Base-by-base conservation (phyloP, 2,797 vertebrate species). In the Sciurus vulgaris region DNA sequence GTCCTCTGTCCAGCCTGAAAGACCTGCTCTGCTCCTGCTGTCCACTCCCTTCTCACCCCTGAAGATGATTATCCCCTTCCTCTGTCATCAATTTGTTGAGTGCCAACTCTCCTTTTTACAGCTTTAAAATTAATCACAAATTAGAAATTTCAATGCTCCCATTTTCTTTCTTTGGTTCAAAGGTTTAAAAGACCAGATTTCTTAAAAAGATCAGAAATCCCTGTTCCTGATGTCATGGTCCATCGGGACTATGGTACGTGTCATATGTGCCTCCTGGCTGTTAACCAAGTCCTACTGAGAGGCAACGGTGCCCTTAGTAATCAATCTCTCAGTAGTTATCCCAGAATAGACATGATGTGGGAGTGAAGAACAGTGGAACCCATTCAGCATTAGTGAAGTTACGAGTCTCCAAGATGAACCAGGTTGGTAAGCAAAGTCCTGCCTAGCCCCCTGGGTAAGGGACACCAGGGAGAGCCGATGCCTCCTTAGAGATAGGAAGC, bases 1-100 rank as follows among this genome's bases (percentile, higher is more conserved):
- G 38, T 18, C 47, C 3, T 44, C 4, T 67, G n/a, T 73, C 41
- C 4, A 15, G 24, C 35, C n/a, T 7, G 14, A 78, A 49, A 83
- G 38, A 2, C 3, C 69, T 35, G 30, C n/a, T 38, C 6, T 0
- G 1, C 3, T 22, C 17, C 51, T 54, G 4, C 30, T 15, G 3
- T 61, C 47, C 3, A 2, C 9, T 26, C 7, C 24, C 6, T 51
- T 5, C 33, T 30, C 15, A 2, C 8, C 26, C 5, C 28, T 5
- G 17, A 24, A n/a, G 35, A 72, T 6, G n/a, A 73, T 41, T 26
- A 14, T 13, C 5, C 51, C 17, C 28, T 73, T 51, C 44, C n/a
- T 54, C 38, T 30, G 33, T 14, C 51, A 14, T 14, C 91, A 51
- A 1, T 70, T 49, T 20, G 11, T 24, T 28, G 69, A 63, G 7